These are phyloP conservation scores for Dasyurus viverrinus DNA, from an alignment of 2,113 vertebrate species.

Conservation along the genomic window DNA sequence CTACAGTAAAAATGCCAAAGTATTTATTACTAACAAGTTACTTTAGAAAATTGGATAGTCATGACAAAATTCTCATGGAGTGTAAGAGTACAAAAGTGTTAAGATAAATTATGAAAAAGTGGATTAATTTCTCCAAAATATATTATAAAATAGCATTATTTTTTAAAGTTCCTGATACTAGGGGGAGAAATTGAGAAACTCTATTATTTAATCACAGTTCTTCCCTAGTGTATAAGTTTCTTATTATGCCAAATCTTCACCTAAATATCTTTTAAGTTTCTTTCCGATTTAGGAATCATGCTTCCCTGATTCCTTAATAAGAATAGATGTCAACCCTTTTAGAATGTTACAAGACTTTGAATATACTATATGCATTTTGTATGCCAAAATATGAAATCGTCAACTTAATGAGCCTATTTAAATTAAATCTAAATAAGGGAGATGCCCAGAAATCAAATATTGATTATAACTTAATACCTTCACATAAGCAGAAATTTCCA, in stretches of 20 bases:
- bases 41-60: background rate
- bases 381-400: slow-evolving; percentile 36
- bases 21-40: background rate
- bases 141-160: background rate
- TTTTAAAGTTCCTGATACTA: background rate
- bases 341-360: background rate
- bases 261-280: slow-evolving; percentile 24
- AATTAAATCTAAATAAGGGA: slow-evolving; percentile 51
- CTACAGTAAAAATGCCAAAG: background rate
- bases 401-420: slow-evolving; percentile 42
- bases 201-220: slow-evolving; percentile 36
- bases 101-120: background rate
- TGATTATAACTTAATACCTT: slow-evolving; percentile 65
- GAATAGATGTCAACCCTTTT: background rate
- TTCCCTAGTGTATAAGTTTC: slow-evolving; percentile 34
- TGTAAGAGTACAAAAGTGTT: background rate
- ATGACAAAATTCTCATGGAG: background rate
- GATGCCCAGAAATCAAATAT: slow-evolving; percentile 26
- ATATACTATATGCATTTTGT: slow-evolving; percentile 44
- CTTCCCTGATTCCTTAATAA: background rate
- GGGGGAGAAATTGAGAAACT: background rate
- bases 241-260: background rate
- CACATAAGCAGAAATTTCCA: slow-evolving; percentile 63
- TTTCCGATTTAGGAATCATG: slow-evolving; percentile 45
- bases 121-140: background rate